phyloP scores from a whole-genome alignment of 2,888 invertebrate species.

The Ormyrus rosae region DNA sequence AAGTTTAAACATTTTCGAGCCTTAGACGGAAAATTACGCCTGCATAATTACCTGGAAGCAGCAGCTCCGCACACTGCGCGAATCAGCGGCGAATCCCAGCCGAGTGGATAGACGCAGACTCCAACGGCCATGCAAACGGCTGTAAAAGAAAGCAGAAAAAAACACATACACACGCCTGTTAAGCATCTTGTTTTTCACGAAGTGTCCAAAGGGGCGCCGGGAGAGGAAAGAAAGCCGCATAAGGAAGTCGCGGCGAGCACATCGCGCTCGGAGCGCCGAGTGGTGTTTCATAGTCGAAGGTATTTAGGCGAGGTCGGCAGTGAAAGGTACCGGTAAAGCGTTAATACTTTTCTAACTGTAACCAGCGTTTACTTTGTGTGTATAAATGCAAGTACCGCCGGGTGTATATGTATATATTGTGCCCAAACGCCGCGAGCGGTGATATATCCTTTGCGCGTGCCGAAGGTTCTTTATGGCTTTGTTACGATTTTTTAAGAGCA shows the following conservation, averaged over 20 bases:
- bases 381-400: neutral
- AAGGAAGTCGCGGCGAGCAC: slow-evolving; percentile 25
- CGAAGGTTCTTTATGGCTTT: no score
- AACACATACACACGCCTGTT: no score
- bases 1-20: no score
- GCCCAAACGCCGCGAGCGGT: no score
- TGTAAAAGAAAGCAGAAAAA: slow-evolving; percentile 71
- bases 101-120: slow-evolving; percentile 92
- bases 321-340: slow-evolving; percentile 66
- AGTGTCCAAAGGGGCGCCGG: neutral
- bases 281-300: slow-evolving; percentile 25
- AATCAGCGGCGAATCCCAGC: slow-evolving; percentile 91
- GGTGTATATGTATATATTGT: no score
- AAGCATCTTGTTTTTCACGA: neutral
- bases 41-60: slow-evolving; percentile 81
- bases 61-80: slow-evolving; percentile 90
- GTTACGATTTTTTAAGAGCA: neutral
- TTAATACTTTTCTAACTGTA: slow-evolving; percentile 57
- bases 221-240: neutral
- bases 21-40: no score
- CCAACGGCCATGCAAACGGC: slow-evolving; percentile 92
- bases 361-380: slow-evolving; percentile 18
- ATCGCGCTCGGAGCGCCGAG: neutral
- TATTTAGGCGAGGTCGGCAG: slow-evolving; percentile 65
- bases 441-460: no score